Evolutionary conservation across 1,140 invertebrate genomes (phyloP), one percentile per base, ranked within the genome.

Genomic region (Drosophila melanica): DNA sequence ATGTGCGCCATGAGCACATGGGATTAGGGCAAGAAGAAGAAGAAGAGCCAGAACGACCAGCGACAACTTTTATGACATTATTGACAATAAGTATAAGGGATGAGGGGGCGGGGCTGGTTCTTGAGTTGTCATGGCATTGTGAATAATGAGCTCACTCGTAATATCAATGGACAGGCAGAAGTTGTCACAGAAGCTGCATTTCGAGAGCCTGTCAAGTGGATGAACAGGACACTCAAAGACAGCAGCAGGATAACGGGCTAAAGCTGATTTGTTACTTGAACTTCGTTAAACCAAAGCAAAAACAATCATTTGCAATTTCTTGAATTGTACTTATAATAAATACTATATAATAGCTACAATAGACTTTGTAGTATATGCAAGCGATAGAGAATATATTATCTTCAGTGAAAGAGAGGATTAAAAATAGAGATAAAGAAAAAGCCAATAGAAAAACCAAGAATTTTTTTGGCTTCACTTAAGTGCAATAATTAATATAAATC

Each of bases 1-100:
- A 75, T 60, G 70, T 75, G 39, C 57, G 48, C 48, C 41, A 20
- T 27, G 41, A 54, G 71, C 63, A 69, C 58, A 60, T 48, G 12
- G 67, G 66, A 69, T 75, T 70, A 48, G 51, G 27, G 51, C 5
- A 12, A 54, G 51, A 23, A n/a, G 48, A 8, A 51, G 50, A 33
- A 12, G 23, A 7, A 50, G 12, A 37, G 16, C 10, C 33, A 37
- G 10, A 58, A 16, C 41, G 23, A n/a, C 4, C 55, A 58, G 44
- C 37, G 30, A 30, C 20, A 47, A 30, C 37, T 42, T 60, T 60
- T 50, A 33, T 54, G 59, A 33, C 58, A 55, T 42, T 63, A 48
- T 69, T 59, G 64, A 50, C 30, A 48, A 57, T 67, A 39, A 16
- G n/a, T 20, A 12, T 5, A 20, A 30, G 11, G 12, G 14, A 7